Base-by-base conservation (phyloP, 2,888 invertebrate genomes). In the Phoronis australis region DNA sequence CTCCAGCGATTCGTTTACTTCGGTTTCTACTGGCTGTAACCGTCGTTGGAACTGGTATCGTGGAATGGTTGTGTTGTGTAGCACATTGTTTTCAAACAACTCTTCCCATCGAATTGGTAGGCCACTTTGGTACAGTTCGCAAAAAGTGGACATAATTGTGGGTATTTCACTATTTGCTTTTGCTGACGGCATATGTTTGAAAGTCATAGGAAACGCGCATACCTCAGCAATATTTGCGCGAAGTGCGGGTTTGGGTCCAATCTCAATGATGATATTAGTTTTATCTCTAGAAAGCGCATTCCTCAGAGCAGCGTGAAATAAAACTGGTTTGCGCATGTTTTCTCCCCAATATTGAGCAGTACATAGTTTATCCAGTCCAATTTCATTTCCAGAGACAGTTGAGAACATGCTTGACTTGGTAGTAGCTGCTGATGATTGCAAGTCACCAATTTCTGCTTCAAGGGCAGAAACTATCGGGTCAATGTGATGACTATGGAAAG, bases 191-290 rank as follows among this genome's bases (percentile, higher is more conserved):
- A 52, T 31, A 2, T 24, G n/a, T n/a, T n/a, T 23, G 25, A 18
- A 31, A 12, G 23, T 31, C 12, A n/a, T 4, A 37, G 37, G 45
- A n/a, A 52, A 38, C 1, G 9, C 12, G n/a, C 12, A n/a, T 39
- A 51, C 51, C 15, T 42, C 45, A 5, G 31, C 18, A 2, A 51
- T 35, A 23, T 56, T 47, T 1, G 51, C 24, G 9, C 38, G 23
- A 27, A 56, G 38, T 4, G 48, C 54, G 15, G 56, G 56, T 5
- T 41, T 51, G 20, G 56, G 51, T 22, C 56, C 56, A 18, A 56
- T 45, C 47, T 56, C 54, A 4, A 56, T 39, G 27, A 51, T 41
- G 15, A 45, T 21, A 38, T 45, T 45, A 15, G 5, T 20, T 4
- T 38, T 4, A 6, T 38, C 38, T 12, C 21, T 24, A 5, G 6